Base-by-base conservation (phyloP, 2,113 vertebrate genomes). In the Pachycephala philippinensis region DNA sequence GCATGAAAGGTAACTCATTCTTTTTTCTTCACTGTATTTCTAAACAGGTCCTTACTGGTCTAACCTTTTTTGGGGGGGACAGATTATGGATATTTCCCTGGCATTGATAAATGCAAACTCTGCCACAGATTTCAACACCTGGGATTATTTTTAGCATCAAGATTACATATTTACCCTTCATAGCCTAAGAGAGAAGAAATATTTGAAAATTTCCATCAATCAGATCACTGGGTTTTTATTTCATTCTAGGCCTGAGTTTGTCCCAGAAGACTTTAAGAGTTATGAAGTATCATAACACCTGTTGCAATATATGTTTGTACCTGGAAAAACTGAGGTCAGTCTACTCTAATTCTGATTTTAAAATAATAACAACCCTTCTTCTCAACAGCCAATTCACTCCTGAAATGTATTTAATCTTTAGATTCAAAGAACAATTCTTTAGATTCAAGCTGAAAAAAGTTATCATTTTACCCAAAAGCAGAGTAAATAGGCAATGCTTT, bases 1-100 rank as follows among this genome's bases (percentile, higher is more conserved):
- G 13, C 22, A 75, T 24, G 21, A 79, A 71, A 74, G 57, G n/a
- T 23, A 95, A 44, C 10, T 74, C 20, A 24, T 39, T 71, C 3
- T 28, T 52, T 56, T 68, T 70, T 74, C 71, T 93, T 63, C 54
- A 54, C 33, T 68, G 19, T 24, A 31, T 87, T 87, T 92, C 47
- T 77, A 72, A 86, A 45, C 10, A 45, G n/a, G 12, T 65, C 12
- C 24, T 68, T 70, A 35, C 13, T 56, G 13, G 27, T 68, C 39
- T 60, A 81, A 78, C 5, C 9, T 72, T 79, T 85, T 9, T 7
- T n/a, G 1, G 4, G 2, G 13, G 6, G 1, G 1, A 15, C 5
- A 30, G 20, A 66, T 45, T 44, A 78, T 27, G 27, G 20, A 66
- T 90, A 86, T 74, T 87, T 80, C n/a, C 63, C 15, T 61, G 26